A percentile compares a stretch with the other conserved stretches of the same genome.
phyloP scores from a whole-genome alignment of 2,797 vertebrate species.

The Gorsachius magnificus region DNA sequence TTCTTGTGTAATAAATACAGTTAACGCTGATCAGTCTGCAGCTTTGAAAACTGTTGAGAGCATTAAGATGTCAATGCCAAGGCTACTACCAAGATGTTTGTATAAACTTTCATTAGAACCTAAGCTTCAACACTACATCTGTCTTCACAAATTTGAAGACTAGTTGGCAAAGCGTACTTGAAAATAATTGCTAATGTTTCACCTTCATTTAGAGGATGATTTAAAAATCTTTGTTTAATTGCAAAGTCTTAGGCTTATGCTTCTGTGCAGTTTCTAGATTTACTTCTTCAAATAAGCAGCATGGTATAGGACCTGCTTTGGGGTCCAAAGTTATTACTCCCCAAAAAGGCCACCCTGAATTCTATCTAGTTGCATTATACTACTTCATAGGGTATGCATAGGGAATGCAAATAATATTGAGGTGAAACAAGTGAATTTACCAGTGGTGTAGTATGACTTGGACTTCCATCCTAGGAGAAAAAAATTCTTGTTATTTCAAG shows the following conservation, averaged over 20 bases:
- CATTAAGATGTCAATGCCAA: neutral
- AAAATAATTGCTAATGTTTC: neutral
- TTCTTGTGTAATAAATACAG: neutral
- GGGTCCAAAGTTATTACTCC: neutral
- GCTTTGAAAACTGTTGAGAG: neutral
- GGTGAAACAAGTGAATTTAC: neutral
- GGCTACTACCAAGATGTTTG: neutral
- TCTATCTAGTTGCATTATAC: neutral
- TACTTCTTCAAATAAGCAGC: neutral
- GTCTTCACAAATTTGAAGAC: constrained; percentile 7
- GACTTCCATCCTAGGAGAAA: neutral
- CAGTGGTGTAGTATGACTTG: neutral
- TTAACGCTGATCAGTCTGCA: neutral
- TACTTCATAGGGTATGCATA: neutral
- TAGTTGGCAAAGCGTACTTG: neutral
- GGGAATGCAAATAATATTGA: neutral
- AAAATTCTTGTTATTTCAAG: neutral
- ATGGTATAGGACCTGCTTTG: neutral
- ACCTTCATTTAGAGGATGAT: neutral
- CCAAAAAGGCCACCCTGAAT: neutral
- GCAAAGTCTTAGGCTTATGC: neutral
- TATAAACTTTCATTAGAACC: neutral
- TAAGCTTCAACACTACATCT: neutral
- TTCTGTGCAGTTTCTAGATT: neutral
- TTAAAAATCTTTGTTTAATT: neutral